Evolutionary conservation across 64 coral and sea anemone genomes (phyloP).

Genomic region (Trachythela sp.): DNA sequence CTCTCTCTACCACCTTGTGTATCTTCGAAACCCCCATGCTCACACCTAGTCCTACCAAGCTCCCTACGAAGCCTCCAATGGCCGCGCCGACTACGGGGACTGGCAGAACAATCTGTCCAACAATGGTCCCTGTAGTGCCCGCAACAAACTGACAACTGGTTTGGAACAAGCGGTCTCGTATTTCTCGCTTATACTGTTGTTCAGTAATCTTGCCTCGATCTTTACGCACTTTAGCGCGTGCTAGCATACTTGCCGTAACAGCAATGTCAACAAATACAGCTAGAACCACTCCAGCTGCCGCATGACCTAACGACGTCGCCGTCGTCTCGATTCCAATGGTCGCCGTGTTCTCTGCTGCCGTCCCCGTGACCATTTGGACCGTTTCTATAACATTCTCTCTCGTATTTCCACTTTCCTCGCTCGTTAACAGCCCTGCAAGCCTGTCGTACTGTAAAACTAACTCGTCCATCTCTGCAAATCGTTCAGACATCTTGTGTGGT

Average conservation of each 20-base stretch:
- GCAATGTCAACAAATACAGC: slow-evolving; percentile 86
- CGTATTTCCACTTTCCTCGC: neutral
- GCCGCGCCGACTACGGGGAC: slow-evolving; percentile 94
- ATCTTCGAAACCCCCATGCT: slow-evolving; percentile 96
- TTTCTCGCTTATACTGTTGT: slow-evolving; percentile 67
- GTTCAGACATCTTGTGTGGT: neutral
- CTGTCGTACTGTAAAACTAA: neutral
- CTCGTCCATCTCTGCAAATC: neutral
- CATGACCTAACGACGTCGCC: slow-evolving; percentile 88
- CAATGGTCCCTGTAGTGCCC: slow-evolving; percentile 93
- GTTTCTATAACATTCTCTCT: slow-evolving; percentile 66
- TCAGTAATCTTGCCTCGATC: slow-evolving; percentile 78
- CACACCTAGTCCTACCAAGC: slow-evolving; percentile 89
- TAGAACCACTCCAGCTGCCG: slow-evolving; percentile 83
- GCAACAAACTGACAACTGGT: slow-evolving; percentile 94
- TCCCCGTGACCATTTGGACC: slow-evolving; percentile 81
- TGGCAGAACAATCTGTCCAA: slow-evolving; percentile 91
- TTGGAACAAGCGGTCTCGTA: slow-evolving; percentile 73
- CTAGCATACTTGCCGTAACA: slow-evolving; percentile 83
- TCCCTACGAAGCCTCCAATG: slow-evolving; percentile 91
- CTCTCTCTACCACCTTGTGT: slow-evolving; percentile 73
- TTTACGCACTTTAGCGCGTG: slow-evolving; percentile 70
- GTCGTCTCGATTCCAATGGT: slow-evolving; percentile 98
- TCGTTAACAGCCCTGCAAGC: neutral
- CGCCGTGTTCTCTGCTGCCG: slow-evolving; percentile 90